Base-by-base conservation (phyloP, 2,113 vertebrate genomes). In the Lepisosteus osseus region DNA sequence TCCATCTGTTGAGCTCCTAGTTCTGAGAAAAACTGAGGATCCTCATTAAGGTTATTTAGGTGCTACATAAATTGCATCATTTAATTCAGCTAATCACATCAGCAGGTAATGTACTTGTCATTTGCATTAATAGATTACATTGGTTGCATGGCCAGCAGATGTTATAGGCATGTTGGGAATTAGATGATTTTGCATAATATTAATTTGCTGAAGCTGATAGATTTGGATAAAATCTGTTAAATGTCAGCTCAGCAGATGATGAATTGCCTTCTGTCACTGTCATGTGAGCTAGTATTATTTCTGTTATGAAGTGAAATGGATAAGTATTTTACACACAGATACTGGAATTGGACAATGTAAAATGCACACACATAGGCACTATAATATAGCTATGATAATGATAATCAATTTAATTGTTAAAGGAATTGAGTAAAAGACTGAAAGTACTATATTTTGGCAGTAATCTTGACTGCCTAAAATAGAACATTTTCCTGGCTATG, bases 81-180 rank as follows among this genome's bases (percentile, higher is more conserved):
- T 92, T 93, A 90, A 92, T 90, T 92, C 91, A 89, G 82, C 88
- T 93, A 93, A 93, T 93, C 92, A 92, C 90, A 92, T 87, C 90
- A 94, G 89, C 87, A 90, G 91, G 89, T 92, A 92, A 87, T 87
- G 89, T 90, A 92, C 87, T 84, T 88, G 90, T 89, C 87, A 92
- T 92, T 91, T 94, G 90, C 91, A 92, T 92, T 93, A 88, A 90
- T 91, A 85, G 86, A 84, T 74, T 84, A 84, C 88, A 9, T 41
- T 3, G 9, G n/a, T 29, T 65, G 62, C 29, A 29, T 65, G 41
- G 62, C 8, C 9, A 43, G 17, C 17, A 65, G 62, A 1, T 17
- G 17, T 11, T 41, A 65, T 9, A 65, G 41, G 29, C 9, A 65
- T 41, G 9, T 5, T 51, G 47, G 47, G 47, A 51, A 9, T 5